phyloP scores from a whole-genome alignment of 1,140 invertebrate species.

The Calycopis cecrops region DNA sequence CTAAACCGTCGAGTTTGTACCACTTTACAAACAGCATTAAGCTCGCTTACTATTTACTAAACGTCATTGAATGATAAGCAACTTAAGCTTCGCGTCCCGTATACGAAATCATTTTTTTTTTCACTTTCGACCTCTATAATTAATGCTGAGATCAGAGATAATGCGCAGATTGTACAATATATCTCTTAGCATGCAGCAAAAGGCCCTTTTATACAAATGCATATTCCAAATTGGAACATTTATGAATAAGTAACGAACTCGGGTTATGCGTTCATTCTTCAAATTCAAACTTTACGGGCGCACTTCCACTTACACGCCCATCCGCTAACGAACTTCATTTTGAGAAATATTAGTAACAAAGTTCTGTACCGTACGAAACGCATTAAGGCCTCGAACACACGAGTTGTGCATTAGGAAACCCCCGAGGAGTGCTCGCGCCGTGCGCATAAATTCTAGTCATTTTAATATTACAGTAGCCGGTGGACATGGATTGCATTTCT shows the following conservation, averaged over 20 bases:
- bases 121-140: too few relatives aligned
- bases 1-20: too few relatives aligned
- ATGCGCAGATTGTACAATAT: too few relatives aligned
- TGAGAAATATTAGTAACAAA: slow-evolving; percentile 10
- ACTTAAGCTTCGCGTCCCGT: too few relatives aligned
- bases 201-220: too few relatives aligned
- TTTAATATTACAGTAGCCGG: not conserved
- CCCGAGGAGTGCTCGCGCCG: not conserved
- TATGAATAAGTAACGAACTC: slow-evolving; percentile 9
- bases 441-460: not conserved
- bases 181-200: too few relatives aligned
- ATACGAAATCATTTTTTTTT: too few relatives aligned
- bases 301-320: slow-evolving; percentile 6
- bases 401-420: slow-evolving; percentile 3
- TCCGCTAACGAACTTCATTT: slow-evolving; percentile 9
- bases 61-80: too few relatives aligned
- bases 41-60: too few relatives aligned
- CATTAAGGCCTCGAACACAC: not conserved
- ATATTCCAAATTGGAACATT: not conserved
- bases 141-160: too few relatives aligned
- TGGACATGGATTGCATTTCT: too few relatives aligned
- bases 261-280: slow-evolving; percentile 7
- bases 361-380: not conserved
- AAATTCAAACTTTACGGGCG: slow-evolving; percentile 4
- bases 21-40: too few relatives aligned